Evolutionary conservation across 2,888 invertebrate species (phyloP).

Genomic region (Acanthosepion esculentum): DNA sequence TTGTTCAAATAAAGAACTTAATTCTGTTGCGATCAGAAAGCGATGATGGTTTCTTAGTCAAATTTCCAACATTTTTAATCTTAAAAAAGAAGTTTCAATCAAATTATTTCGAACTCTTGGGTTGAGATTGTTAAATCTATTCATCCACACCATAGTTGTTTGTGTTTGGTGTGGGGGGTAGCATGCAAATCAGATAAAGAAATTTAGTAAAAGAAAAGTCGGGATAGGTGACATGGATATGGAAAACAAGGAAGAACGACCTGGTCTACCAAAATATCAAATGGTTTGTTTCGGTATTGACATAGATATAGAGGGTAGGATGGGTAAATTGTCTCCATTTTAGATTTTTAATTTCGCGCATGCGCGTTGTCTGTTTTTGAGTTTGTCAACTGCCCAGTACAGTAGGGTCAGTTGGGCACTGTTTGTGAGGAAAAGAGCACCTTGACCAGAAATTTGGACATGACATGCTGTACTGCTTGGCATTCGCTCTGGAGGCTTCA

Average conservation of each 20-base stretch:
- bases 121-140: not conserved
- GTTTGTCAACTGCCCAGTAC: no score
- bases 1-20: not conserved
- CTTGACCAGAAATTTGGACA: no score
- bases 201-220: not conserved
- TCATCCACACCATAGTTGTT: not conserved
- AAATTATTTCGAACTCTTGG: not conserved
- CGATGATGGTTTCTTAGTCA: not conserved
- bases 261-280: not conserved
- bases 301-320: not conserved
- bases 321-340: no score
- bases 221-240: no score
- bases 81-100: not conserved
- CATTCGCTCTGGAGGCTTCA: no score
- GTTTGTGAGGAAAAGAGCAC: no score
- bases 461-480: no score
- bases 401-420: no score
- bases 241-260: not conserved
- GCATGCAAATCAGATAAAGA: not conserved
- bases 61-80: not conserved
- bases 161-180: not conserved
- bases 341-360: no score
- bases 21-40: not conserved
- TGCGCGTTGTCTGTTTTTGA: no score
- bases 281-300: not conserved